Evolutionary conservation across 2,888 invertebrate genomes (phyloP).

Genomic region (Habroteleia sp.): DNA sequence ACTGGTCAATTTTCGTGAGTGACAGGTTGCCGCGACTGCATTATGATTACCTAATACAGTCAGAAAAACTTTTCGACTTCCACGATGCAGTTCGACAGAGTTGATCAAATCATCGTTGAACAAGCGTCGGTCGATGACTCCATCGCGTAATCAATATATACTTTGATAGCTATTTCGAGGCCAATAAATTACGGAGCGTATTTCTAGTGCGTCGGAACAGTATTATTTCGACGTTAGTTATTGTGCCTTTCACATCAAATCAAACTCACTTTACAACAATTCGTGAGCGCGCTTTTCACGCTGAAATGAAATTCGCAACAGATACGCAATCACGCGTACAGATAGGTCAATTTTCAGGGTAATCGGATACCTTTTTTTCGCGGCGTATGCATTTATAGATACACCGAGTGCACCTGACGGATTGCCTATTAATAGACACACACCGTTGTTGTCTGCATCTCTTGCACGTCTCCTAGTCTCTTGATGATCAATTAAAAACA

Average conservation of each 20-base stretch:
- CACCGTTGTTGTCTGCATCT: conserved; percentile 17
- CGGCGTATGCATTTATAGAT: conserved; percentile 25
- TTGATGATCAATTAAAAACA: no score
- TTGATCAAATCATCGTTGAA: conserved; percentile 22
- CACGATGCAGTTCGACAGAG: neutral
- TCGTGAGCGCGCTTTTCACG: no score
- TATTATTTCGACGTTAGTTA: conserved; percentile 27
- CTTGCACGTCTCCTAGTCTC: neutral
- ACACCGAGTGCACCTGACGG: conserved; percentile 26
- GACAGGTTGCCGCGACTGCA: conserved; percentile 7
- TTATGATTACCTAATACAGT: conserved; percentile 1
- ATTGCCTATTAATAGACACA: conserved; percentile 51
- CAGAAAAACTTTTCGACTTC: conserved; percentile 1
- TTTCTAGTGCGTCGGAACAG: conserved; percentile 4
- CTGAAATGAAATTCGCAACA: conserved; percentile 8
- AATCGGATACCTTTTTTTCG: conserved; percentile 35
- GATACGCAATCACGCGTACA: conserved; percentile 21
- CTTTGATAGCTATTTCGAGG: conserved; percentile 24
- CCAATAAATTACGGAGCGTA: conserved; percentile 15
- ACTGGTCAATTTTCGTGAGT: conserved; percentile 17
- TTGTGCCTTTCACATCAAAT: conserved; percentile 16
- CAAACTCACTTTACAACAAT: conserved; percentile 18
- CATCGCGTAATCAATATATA: conserved; percentile 38
- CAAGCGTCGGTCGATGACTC: conserved; percentile 26
- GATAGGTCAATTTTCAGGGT: conserved; percentile 45